Evolutionary conservation across 2,888 invertebrate genomes (phyloP).

Genomic region (Salpingus planirostris): DNA sequence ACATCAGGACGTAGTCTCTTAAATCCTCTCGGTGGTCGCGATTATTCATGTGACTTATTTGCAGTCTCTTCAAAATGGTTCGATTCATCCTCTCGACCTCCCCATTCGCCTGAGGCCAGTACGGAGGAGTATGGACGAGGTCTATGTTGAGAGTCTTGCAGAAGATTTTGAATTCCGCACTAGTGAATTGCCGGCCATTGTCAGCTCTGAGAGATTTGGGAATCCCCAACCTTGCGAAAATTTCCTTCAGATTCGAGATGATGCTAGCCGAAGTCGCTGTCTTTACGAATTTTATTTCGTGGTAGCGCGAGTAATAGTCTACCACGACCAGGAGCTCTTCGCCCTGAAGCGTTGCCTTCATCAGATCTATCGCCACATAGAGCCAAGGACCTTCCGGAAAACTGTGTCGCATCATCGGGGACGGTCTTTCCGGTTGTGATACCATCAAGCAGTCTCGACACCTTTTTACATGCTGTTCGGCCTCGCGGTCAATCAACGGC

Average conservation of each 20-base stretch:
- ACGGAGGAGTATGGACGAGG: conserved; percentile 12
- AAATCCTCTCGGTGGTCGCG: no score
- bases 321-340: conserved; percentile 12
- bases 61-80: no score
- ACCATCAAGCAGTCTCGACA: conserved; percentile 17
- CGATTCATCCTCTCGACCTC: no score
- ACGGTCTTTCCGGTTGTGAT: no score
- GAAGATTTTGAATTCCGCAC: conserved; percentile 13
- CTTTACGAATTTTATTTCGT: conserved; percentile 12
- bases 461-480: conserved; percentile 11
- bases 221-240: conserved; percentile 6
- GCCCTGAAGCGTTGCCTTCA: conserved; percentile 18
- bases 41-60: no score
- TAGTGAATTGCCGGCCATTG: conserved; percentile 15
- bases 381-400: conserved; percentile 15
- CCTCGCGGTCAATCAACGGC: conserved; percentile 15
- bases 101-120: conserved; percentile 23
- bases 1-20: no score
- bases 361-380: conserved; percentile 19
- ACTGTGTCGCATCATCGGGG: no score
- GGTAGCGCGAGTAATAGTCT: conserved; percentile 13
- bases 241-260: conserved; percentile 7
- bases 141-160: conserved; percentile 10
- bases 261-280: conserved; percentile 9
- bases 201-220: conserved; percentile 10